A percentile compares a stretch with the other conserved stretches of the same genome.
Evolutionary conservation across 1,140 invertebrate genomes (phyloP).

Genomic region (Ceratina calcarata): DNA sequence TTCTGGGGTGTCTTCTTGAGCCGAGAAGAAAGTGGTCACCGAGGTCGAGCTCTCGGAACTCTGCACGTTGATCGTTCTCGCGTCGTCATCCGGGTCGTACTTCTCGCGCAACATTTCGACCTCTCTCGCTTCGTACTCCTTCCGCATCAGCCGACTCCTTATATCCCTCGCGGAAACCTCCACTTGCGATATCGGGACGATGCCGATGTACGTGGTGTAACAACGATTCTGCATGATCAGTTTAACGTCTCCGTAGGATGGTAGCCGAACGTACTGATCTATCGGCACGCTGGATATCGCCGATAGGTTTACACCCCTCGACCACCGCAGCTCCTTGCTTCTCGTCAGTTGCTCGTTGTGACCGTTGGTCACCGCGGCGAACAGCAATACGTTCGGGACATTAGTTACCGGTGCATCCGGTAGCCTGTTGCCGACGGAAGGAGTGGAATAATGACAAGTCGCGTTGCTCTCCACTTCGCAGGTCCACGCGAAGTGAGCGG

Average conservation of each 20-base stretch:
- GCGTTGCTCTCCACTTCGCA: constrained; percentile 72
- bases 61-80: constrained; percentile 55
- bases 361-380: constrained; percentile 61
- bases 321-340: constrained; percentile 69
- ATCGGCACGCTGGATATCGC: constrained; percentile 55
- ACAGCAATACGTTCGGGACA: constrained; percentile 58
- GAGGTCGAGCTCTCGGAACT: constrained; percentile 70
- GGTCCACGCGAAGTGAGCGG: constrained; percentile 74
- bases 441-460: constrained; percentile 72
- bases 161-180: constrained; percentile 88
- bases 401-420: constrained; percentile 70
- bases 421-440: constrained; percentile 70
- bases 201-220: constrained; percentile 81
- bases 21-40: constrained; percentile 69
- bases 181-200: constrained; percentile 84
- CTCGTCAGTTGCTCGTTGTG: constrained; percentile 48
- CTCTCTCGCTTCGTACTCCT: constrained; percentile 64
- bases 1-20: constrained; percentile 61
- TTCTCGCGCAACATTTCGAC: constrained; percentile 18
- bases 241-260: constrained; percentile 86
- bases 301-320: constrained; percentile 70
- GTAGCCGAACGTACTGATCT: constrained; percentile 86
- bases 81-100: constrained; percentile 55
- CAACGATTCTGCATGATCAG: constrained; percentile 82
- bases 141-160: constrained; percentile 80